Evolutionary conservation across 2,113 vertebrate genomes (phyloP).

Genomic region (Pao palembangensis): DNA sequence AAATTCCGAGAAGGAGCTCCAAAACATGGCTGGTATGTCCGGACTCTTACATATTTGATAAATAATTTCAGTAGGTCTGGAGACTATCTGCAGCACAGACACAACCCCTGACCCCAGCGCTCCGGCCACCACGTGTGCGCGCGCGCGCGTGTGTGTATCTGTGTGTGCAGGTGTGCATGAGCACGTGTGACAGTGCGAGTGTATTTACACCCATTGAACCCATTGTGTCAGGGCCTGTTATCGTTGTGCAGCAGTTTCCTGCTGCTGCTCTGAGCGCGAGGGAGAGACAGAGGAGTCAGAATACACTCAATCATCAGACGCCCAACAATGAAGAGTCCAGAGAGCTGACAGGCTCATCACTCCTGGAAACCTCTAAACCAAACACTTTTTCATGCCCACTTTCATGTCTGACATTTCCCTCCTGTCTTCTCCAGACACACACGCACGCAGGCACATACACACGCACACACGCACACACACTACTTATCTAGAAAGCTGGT

Average conservation of each 20-base stretch:
- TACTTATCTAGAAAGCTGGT: constrained; percentile 52
- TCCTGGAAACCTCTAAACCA: constrained; percentile 14
- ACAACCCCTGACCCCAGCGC: constrained; percentile 42
- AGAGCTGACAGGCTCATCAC: constrained; percentile 46
- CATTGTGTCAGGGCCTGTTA: constrained; percentile 66
- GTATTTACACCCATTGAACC: constrained; percentile 43
- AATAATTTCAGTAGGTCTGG: constrained; percentile 51
- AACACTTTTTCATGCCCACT: constrained; percentile 16
- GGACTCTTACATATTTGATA: constrained; percentile 60
- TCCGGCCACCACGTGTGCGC: constrained; percentile 24
- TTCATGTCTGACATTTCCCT: constrained; percentile 47
- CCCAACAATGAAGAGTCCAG: constrained; percentile 50
- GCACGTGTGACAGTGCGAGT: constrained; percentile 11
- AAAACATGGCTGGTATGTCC: constrained; percentile 57
- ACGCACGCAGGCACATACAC: neutral
- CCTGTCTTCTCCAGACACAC: constrained; percentile 7
- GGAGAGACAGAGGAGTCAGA: constrained; percentile 24
- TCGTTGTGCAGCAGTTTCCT: constrained; percentile 70
- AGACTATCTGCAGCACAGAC: constrained; percentile 50
- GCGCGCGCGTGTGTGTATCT: constrained; percentile 3
- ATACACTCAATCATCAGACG: constrained; percentile 45
- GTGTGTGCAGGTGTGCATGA: constrained; percentile 10
- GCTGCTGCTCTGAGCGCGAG: constrained; percentile 19
- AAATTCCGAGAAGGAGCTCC: constrained; percentile 7
- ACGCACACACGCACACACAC: constrained; percentile 11